Evolutionary conservation across 2,888 invertebrate genomes (phyloP).

Genomic region (Willowsia nigromaculata): DNA sequence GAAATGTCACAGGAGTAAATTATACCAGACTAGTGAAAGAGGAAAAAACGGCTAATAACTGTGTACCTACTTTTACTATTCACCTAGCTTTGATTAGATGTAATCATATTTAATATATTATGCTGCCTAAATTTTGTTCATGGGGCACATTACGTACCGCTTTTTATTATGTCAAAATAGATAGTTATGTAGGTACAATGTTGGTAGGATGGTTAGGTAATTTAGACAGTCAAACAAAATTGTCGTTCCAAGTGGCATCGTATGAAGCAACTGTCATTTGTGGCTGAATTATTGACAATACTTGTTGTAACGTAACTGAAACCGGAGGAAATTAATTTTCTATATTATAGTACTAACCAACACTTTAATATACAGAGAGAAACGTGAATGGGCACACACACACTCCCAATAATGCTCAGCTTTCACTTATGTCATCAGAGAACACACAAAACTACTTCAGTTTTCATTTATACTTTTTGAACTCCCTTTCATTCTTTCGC

Average conservation of each 20-base stretch:
- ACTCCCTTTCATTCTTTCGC: neutral
- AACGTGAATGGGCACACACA: neutral
- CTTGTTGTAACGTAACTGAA: neutral
- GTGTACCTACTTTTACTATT: neutral
- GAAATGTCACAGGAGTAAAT: constrained; percentile 8
- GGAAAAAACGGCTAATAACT: neutral
- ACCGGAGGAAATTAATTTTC: too few species aligned
- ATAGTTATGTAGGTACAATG: too few species aligned
- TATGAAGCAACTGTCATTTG: too few species aligned
- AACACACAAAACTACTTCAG: neutral
- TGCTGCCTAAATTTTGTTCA: neutral
- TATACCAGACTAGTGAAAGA: neutral
- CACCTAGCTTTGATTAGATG: neutral
- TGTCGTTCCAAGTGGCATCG: neutral
- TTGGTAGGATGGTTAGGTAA: too few species aligned
- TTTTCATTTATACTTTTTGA: neutral
- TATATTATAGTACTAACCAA: too few species aligned
- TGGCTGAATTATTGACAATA: neutral
- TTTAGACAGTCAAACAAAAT: neutral
- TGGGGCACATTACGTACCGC: too few species aligned
- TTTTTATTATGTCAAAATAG: too few species aligned
- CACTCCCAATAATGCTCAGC: neutral
- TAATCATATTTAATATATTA: neutral
- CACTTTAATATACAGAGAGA: neutral
- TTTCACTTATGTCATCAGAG: neutral